Evolutionary conservation across 1,140 invertebrate species (phyloP), one percentile per base, ranked within the genome.

Genomic region (Piezodorus guildinii): DNA sequence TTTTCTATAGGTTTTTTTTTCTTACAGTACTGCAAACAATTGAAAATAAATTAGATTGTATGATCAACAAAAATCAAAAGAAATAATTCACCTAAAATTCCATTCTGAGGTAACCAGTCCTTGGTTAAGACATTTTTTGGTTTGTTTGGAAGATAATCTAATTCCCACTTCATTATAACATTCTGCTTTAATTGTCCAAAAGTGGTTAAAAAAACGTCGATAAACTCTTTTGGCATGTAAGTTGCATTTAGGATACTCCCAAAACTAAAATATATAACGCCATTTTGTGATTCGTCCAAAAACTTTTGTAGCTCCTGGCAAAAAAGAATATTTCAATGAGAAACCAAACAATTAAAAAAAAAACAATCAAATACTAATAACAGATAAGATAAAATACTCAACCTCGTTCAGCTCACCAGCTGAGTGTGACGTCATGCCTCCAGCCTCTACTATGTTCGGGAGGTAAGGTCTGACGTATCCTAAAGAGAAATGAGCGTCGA

Each of bases 51-150:
- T n/a, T n/a, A n/a, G n/a, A 30, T 30, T 8, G 8, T 30, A 8
- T 30, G 3, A 30, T 4, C 27, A 30, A 4, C 8, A 30, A 30
- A 30, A 30, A 30, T 30, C n/a, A 30, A 30, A 30, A 30, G 27
- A 30, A 30, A n/a, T 3, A 30, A 30, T 30, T 30, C 72, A 85
- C 83, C 80, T 67, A 87, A 72, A 66, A 87, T 76, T 68, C 86
- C 85, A 62, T 80, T 81, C 69, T 89, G 85, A 0, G 85, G 85
- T 2, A 87, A 71, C 86, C 86, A 88, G 45, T 80, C 79, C 30
- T 73, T 75, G 2, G 83, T 71, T 60, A 80, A 75, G 0, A 88
- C 74, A 74, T 88, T 88, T 0, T 73, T 66, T 0, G 83, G 76
- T 12, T 21, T 52, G 65, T 79, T 77, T 2, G 73, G 72, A 0